Base-by-base conservation (phyloP, 2,113 vertebrate genomes). In the Centropus bengalensis region DNA sequence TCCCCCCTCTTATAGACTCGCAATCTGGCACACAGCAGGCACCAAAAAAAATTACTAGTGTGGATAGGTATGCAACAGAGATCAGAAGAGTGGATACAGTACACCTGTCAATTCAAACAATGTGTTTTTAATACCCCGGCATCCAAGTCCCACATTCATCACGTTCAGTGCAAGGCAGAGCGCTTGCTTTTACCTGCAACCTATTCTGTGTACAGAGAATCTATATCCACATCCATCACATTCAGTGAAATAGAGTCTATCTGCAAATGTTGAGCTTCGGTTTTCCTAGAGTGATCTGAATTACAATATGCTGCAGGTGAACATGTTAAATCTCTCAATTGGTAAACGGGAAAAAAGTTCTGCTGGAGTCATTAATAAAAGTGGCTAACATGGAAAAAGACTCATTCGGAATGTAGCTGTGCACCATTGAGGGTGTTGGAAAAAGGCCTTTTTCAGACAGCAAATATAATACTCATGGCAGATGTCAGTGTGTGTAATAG, bases 181-280 rank as follows among this genome's bases (percentile, higher is more conserved):
- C 52, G 78, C 60, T 79, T 79, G 67, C 86, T 92, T 95, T 96
- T 96, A 85, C 83, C 85, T 86, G 93, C 78, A 89, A 67, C 84
- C 64, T 64, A 62, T 63, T 92, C 86, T 81, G 80, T 18, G 44
- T 64, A 68, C 76, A 87, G 60, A 55, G 73, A 94, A 94, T 92
- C 93, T 66, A 66, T 85, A 86, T 45, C 82, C 82, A 91, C 76
- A 93, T 96, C 84, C 93, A 96, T 95, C 95, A 97, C 73, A 23
- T 69, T 78, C 89, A 80, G 38, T 38, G 92, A 93, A 96, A 93
- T 7, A 75, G 75, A 92, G 28, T 82, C 94, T 92, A 86, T 91
- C 86, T 88, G 86, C 86, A 94, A 95, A 93, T 18, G 80, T 1
- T 75, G 82, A 93, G 86, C 88, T 96, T 93, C 82, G 66, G 60